These are phyloP conservation scores for Tonatia bakeri DNA, from an alignment of 2,113 vertebrate genomes.

Conservation along the genomic window DNA sequence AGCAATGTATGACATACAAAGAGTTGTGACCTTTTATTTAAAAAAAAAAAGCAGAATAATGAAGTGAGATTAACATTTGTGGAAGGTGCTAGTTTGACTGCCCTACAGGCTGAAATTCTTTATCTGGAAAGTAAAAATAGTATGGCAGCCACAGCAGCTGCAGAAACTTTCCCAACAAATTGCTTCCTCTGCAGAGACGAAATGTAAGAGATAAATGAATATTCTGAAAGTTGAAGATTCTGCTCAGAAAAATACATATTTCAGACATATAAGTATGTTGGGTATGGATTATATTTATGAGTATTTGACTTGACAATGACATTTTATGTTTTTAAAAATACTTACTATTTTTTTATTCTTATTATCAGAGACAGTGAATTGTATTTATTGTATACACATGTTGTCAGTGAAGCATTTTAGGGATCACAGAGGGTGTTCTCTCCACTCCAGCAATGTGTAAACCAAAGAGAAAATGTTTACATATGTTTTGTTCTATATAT, in stretches of 20 bases:
- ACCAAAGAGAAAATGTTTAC: not conserved
- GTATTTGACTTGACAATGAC: constrained; percentile 27
- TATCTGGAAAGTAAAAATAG: constrained; percentile 54
- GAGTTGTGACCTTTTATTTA: constrained; percentile 50
- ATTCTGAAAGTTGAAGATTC: constrained; percentile 44
- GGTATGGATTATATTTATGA: constrained; percentile 27
- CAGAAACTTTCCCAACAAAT: not conserved
- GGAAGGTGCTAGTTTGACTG: constrained; percentile 30
- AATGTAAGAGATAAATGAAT: constrained; percentile 21
- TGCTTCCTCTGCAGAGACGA: not conserved
- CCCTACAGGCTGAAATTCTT: constrained; percentile 52
- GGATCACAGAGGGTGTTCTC: not conserved
- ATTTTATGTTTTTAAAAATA: constrained; percentile 40
- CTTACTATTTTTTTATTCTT: constrained; percentile 6
- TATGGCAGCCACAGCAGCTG: not conserved
- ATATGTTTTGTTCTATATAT: not conserved
- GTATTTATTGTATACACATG: not conserved
- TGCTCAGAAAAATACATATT: constrained; percentile 36
- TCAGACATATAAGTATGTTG: constrained; percentile 24
- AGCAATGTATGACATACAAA: constrained; percentile 34
- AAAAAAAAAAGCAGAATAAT: constrained; percentile 54
- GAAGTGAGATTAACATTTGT: constrained; percentile 56
- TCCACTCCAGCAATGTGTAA: not conserved
- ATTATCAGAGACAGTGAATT: not conserved
- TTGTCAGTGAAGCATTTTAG: not conserved